These are phyloP conservation scores for Halocynthia roretzi DNA, from an alignment of 23 tunicate genomes.

Conservation along the genomic window DNA sequence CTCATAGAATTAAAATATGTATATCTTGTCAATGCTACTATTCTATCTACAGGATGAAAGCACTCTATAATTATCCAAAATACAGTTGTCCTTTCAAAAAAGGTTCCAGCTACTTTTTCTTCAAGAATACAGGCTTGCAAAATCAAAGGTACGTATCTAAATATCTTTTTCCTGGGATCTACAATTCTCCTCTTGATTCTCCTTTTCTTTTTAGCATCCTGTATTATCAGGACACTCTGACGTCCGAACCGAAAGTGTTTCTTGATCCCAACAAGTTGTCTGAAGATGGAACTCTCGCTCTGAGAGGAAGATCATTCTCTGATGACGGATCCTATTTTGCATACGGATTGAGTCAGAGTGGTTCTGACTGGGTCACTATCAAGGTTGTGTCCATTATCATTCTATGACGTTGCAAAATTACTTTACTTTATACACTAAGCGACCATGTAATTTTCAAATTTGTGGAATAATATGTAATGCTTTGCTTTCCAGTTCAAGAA, in stretches of 20 bases:
- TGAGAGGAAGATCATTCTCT: conserved; percentile 58
- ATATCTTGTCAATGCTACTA: not conserved
- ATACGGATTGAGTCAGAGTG: conserved; percentile 84
- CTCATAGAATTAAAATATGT: not conserved
- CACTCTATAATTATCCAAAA: conserved; percentile 77
- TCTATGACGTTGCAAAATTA: not conserved
- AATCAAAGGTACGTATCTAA: conserved; percentile 80
- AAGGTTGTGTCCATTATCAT: conserved; percentile 30
- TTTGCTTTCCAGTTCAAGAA: conserved; percentile 59
- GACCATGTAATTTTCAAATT: not conserved
- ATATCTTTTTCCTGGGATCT: not conserved
- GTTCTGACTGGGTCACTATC: conserved; percentile 95
- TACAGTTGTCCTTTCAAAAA: conserved; percentile 72
- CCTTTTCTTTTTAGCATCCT: conserved; percentile 41
- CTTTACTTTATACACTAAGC: not conserved
- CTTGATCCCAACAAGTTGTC: conserved; percentile 90
- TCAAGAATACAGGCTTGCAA: conserved; percentile 87
- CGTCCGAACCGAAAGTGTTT: conserved; percentile 52
- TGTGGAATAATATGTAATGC: too few species aligned
- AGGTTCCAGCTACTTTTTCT: conserved; percentile 73
- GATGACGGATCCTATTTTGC: conserved; percentile 75
- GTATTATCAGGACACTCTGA: conserved; percentile 53
- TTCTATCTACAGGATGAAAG: conserved; percentile 55
- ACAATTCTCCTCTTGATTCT: not conserved
- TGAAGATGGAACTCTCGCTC: conserved; percentile 86